Base-by-base conservation (phyloP, 2,797 vertebrate species). In the Chrysocyon brachyurus region DNA sequence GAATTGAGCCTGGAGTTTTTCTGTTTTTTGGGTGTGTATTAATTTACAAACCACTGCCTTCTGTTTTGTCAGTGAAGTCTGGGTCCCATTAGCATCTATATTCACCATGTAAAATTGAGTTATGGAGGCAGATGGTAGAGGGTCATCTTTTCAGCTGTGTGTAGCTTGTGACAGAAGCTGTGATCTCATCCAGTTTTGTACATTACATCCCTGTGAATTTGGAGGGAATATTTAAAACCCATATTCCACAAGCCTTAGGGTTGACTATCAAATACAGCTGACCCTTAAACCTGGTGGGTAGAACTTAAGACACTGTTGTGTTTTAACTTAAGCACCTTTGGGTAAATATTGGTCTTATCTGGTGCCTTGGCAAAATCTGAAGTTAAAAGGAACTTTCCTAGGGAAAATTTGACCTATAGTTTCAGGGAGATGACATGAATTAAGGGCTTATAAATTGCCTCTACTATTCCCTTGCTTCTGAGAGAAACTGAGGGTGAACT, bases 91-190 rank as follows among this genome's bases (percentile, higher is more conserved):
- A 94, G n/a, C 66, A 54, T 95, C 22, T 94, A 2, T 91, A 66
- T 36, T 92, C 59, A 77, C 36, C 46, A 61, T 57, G 56, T 16
- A 70, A 95, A 89, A 92, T 64, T 95, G 57, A 97, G 40, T 96
- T 97, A 92, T 6, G 5, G 22, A 73, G 73, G 87, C 85, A 93
- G 81, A 82, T 96, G 96, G 63, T 94, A 72, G 52, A 96, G 56
- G 85, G 21, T 87, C 81, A 92, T 94, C 46, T 59, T 21, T 59
- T 82, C 2, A 14, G 19, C 52, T 40, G 14, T 28, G 28, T 79
- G 19, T 79, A 68, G 40, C 40, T 94, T 75, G n/a, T 88, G 73
- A 66, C 33, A 63, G 28, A 91, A 57, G 4, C 63, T 92, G 36
- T 84, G 61, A 94, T 66, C 73, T 89, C 28, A 54, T 92, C 31